These are phyloP conservation scores for Pachyseris speciosa DNA, from an alignment of 64 coral and sea anemone genomes.

Conservation along the genomic window DNA sequence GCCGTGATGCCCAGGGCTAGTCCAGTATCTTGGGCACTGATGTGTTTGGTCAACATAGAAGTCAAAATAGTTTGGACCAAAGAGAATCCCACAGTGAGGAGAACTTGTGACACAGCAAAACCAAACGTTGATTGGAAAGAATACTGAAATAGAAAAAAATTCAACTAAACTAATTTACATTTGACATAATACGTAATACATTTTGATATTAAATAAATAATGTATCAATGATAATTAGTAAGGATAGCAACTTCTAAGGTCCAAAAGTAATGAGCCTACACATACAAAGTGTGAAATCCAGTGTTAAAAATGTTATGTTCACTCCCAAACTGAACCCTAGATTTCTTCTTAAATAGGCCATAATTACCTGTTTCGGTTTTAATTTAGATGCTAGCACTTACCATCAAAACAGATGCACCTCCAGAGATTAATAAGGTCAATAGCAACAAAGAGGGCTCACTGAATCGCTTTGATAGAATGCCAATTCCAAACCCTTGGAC, in stretches of 20 bases:
- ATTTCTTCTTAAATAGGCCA: too few species aligned
- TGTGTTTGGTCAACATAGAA: neutral
- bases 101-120: neutral
- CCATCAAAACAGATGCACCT: neutral
- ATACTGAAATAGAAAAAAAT: neutral
- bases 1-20: neutral
- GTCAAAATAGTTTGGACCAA: neutral
- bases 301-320: too few species aligned
- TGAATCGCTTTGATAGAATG: neutral
- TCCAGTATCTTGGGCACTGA: neutral
- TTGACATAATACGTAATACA: too few species aligned
- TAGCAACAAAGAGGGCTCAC: neutral
- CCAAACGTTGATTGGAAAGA: neutral
- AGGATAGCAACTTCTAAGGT: too few species aligned
- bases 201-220: too few species aligned
- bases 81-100: neutral
- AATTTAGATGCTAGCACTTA: too few species aligned
- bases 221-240: too few species aligned
- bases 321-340: too few species aligned
- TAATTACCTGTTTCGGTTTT: too few species aligned
- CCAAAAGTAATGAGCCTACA: too few species aligned
- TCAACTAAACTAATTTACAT: too few species aligned
- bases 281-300: too few species aligned
- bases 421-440: neutral
- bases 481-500: conserved; percentile 10